These are phyloP conservation scores for Diglossa cyanea DNA, from an alignment of 2,797 vertebrate genomes.

Conservation along the genomic window DNA sequence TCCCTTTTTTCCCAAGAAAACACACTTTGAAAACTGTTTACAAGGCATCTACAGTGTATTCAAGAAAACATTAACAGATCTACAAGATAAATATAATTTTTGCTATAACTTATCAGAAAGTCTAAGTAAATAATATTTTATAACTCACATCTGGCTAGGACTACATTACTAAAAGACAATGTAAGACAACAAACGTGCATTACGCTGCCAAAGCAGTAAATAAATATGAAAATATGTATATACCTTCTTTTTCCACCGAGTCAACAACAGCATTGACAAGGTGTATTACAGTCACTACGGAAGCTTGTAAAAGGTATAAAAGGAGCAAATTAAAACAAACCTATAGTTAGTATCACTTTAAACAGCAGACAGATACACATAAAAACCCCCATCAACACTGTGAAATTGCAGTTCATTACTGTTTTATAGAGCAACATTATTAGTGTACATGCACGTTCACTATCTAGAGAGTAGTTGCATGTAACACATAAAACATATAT, in stretches of 20 bases:
- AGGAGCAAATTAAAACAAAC: slow-evolving; percentile 82
- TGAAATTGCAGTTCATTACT: background rate
- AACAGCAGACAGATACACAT: slow-evolving; percentile 37
- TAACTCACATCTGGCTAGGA: background rate
- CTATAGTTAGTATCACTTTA: slow-evolving; percentile 77
- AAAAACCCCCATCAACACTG: background rate
- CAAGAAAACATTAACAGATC: background rate
- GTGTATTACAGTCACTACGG: slow-evolving; percentile 97
- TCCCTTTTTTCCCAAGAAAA: background rate
- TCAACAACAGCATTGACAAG: slow-evolving; percentile 92
- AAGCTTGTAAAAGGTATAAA: slow-evolving; percentile 88
- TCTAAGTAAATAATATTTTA: background rate
- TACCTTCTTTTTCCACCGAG: slow-evolving; percentile 92
- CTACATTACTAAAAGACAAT: background rate
- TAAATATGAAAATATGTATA: slow-evolving; percentile 67
- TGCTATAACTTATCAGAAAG: background rate
- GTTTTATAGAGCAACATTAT: background rate
- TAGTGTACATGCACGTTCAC: background rate
- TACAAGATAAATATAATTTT: background rate
- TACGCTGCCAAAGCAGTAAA: slow-evolving; percentile 54
- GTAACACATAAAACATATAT: background rate
- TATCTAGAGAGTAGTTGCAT: background rate
- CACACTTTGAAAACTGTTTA: background rate
- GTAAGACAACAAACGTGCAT: slow-evolving; percentile 47
- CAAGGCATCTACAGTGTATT: background rate